phyloP scores from a whole-genome alignment of 1,140 invertebrate genomes.

The Drosophila sproati region DNA sequence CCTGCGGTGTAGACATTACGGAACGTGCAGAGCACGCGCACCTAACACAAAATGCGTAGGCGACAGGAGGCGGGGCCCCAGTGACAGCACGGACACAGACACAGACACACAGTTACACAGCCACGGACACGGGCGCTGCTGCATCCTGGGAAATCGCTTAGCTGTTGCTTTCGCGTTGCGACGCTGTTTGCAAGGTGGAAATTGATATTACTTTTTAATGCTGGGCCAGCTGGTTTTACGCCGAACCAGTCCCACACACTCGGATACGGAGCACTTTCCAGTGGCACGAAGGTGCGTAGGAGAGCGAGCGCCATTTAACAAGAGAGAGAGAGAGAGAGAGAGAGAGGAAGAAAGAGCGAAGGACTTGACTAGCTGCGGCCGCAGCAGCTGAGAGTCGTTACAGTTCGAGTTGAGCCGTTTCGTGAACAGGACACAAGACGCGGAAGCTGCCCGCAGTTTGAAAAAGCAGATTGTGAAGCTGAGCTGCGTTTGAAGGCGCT shows the following conservation, averaged over 20 bases:
- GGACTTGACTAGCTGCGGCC: conserved; percentile 36
- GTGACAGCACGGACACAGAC: conserved; percentile 18
- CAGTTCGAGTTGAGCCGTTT: conserved; percentile 83
- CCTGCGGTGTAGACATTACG: conserved; percentile 50
- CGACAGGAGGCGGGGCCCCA: conserved; percentile 62
- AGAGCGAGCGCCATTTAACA: conserved; percentile 14
- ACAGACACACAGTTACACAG: neutral
- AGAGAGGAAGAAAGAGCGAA: conserved; percentile 24
- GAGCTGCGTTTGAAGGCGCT: conserved; percentile 33
- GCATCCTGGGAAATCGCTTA: conserved; percentile 82
- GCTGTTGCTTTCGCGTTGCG: conserved; percentile 74
- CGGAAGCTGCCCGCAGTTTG: conserved; percentile 63
- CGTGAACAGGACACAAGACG: conserved; percentile 75
- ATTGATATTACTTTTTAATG: conserved; percentile 84
- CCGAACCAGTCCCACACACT: conserved; percentile 23
- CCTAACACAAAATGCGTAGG: conserved; percentile 70
- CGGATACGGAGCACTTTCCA: conserved; percentile 22
- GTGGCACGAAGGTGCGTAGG: conserved; percentile 23
- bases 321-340: conserved; percentile 25
- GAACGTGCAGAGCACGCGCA: conserved; percentile 66
- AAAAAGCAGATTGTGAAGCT: conserved; percentile 19
- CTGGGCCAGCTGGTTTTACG: conserved; percentile 76
- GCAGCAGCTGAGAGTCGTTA: conserved; percentile 61
- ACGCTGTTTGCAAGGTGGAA: conserved; percentile 74
- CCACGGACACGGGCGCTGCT: conserved; percentile 42